Evolutionary conservation across 2,888 invertebrate genomes (phyloP).

Genomic region (Galerucella pusilla): DNA sequence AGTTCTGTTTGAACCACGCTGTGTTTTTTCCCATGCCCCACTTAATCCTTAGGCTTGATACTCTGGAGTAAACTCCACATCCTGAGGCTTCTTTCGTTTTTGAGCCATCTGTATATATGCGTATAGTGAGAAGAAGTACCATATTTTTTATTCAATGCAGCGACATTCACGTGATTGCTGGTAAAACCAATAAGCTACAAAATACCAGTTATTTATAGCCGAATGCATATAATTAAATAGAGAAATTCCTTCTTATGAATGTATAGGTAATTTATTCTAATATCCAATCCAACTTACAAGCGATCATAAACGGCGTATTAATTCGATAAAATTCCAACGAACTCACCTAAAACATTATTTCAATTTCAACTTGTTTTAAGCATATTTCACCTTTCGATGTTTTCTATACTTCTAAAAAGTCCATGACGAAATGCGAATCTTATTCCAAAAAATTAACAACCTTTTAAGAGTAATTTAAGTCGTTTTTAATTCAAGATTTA

Average conservation of each 20-base stretch:
- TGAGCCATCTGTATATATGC: no score
- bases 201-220: background rate
- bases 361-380: background rate
- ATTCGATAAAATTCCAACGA: background rate
- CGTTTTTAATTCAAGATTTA: conserved; percentile 60
- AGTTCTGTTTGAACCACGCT: no score
- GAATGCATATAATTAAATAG: background rate
- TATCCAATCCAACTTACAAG: background rate
- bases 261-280: background rate
- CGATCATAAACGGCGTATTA: background rate
- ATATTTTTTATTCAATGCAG: no score
- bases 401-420: conserved; percentile 9
- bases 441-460: conserved; percentile 44
- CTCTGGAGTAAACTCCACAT: no score
- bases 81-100: no score
- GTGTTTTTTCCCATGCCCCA: no score
- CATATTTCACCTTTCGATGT: conserved; percentile 1
- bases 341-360: background rate
- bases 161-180: no score
- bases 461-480: conserved; percentile 55
- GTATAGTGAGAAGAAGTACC: no score
- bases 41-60: no score
- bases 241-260: background rate
- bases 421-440: conserved; percentile 16
- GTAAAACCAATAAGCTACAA: background rate